These are phyloP conservation scores for Pseudocheirus occidentalis DNA, from an alignment of 2,797 vertebrate genomes.

Conservation along the genomic window DNA sequence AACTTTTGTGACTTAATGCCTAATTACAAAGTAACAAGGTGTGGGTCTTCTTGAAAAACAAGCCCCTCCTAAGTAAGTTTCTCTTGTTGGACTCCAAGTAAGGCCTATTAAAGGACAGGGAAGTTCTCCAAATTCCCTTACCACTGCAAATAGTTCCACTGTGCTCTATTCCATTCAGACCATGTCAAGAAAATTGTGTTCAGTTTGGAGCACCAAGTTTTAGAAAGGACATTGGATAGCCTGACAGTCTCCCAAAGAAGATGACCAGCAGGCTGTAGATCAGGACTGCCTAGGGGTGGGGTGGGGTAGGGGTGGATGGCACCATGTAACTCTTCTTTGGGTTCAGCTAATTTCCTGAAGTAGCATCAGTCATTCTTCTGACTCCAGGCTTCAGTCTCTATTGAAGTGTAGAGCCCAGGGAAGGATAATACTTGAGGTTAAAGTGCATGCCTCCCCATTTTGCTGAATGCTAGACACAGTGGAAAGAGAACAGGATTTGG, in stretches of 20 bases:
- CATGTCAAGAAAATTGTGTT: background rate
- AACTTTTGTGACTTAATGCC: no score
- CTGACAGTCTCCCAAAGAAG: background rate
- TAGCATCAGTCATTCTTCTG: background rate
- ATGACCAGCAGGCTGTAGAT: background rate
- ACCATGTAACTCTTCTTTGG: background rate
- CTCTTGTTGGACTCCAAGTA: no score
- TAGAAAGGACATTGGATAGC: background rate
- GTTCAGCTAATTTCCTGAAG: background rate
- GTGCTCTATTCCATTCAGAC: background rate
- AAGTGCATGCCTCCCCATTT: background rate
- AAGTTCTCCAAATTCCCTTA: no score
- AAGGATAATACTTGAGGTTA: background rate
- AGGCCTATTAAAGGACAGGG: no score
- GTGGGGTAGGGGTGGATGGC: background rate
- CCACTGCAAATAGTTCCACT: background rate
- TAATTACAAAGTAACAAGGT: no score
- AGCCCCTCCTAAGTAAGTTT: no score
- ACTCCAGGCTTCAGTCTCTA: background rate
- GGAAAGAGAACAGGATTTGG: background rate
- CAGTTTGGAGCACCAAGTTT: background rate
- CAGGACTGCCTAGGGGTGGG: background rate
- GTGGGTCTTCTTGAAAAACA: no score
- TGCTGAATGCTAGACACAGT: background rate
- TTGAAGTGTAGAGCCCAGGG: background rate